Conservation (phyloP, 1,140 invertebrate species). For the Saxidomus purpurata region DNA sequence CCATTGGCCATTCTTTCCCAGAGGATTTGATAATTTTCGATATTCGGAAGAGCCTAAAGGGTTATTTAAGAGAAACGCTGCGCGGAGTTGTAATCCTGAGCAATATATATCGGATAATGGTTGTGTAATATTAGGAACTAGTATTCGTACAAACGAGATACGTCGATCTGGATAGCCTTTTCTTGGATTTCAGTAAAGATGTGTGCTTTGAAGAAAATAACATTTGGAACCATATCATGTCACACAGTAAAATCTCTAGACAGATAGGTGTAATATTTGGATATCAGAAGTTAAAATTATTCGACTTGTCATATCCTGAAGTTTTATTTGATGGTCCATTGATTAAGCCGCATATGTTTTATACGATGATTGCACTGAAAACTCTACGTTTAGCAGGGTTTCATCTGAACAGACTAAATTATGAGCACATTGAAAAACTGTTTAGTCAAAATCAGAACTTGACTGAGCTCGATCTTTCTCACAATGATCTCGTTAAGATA, state of each 20-base stretch:
- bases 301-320: background rate
- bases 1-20: background rate
- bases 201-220: background rate
- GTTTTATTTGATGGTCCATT: background rate
- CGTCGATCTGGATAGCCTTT: background rate
- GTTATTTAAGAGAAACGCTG: background rate
- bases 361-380: background rate
- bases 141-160: background rate
- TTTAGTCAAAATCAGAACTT: background rate
- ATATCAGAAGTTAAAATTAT: background rate
- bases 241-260: background rate
- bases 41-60: background rate
- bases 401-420: background rate
- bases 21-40: background rate
- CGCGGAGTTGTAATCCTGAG: background rate
- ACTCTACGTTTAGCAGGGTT: background rate
- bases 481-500: background rate
- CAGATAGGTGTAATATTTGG: background rate
- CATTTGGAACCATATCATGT: background rate
- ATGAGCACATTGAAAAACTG: background rate
- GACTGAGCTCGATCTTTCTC: background rate
- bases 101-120: background rate
- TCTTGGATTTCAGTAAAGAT: background rate
- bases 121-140: background rate
- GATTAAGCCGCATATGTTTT: conserved; percentile 5